Base-by-base conservation (phyloP, 2,797 vertebrate genomes). In the Zenarchopterus dispar region DNA sequence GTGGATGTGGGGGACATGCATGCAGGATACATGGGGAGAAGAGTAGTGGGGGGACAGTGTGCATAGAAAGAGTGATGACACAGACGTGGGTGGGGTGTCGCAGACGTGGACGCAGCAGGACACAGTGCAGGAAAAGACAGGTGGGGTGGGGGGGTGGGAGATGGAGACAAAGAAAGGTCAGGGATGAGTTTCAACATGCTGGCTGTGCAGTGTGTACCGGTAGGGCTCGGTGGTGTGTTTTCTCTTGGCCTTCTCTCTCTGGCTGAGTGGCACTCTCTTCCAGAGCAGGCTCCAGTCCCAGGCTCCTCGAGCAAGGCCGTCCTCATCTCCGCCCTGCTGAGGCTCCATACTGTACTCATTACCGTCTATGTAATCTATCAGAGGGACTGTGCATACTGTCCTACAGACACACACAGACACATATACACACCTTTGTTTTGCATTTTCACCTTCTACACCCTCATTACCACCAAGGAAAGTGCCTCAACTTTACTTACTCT, bases 341-440 rank as follows among this genome's bases (percentile, higher is more conserved):
- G 98, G 95, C 91, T 98, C 97, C 94, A 97, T 94, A 92, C 90
- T 97, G 95, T 97, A 99, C 91, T 97, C 95, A 94, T 96, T 97
- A 91, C 97, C 98, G 92, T 99, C 96, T 96, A 99, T 97, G 93
- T 99, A 99, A 95, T 99, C 98, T 98, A 99, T 98, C 91, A 99
- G 94, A 65, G 97, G 97, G 73, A 99, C 97, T 89, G 97, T 98
- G 90, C 97, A 98, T 89, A 95, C 93, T 89, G 96, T 97, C 96
- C 98, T 99, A 95, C 90, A 95, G 72, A 93, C 84, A 92, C 3
- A 92, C 3, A 36, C 36, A 39, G 11, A 39, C 1, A 39, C 45
- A 82, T 21, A 73, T 24, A 76, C 57, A 58, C 33, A 54, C 46
- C 46, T 53, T 53, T 28, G 41, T 22, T 51, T 55, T 8, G 16